Conservation (phyloP, 2,888 invertebrate species). For the Apotomis betuletana region DNA sequence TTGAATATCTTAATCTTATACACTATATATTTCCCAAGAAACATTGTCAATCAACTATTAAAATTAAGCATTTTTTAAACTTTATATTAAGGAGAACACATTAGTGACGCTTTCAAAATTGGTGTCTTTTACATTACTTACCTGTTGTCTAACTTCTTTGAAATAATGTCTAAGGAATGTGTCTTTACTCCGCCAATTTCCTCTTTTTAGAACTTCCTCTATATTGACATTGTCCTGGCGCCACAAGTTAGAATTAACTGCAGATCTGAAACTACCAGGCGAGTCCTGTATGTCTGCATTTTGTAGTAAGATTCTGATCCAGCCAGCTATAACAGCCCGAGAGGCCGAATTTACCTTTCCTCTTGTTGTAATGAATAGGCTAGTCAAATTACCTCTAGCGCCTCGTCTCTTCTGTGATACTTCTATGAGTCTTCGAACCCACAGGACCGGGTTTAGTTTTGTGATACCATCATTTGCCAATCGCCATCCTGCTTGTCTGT, state of each 20-base stretch:
- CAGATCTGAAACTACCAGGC: neutral
- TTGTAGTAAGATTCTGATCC: no score
- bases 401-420: neutral
- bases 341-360: neutral
- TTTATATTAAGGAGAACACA: neutral
- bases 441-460: no score
- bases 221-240: neutral
- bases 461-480: no score
- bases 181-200: neutral
- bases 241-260: neutral
- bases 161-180: slow-evolving; percentile 1
- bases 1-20: neutral
- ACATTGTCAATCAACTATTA: no score
- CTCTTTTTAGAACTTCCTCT: neutral
- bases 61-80: neutral
- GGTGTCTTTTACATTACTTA: neutral
- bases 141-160: neutral
- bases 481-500: no score
- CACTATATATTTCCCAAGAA: no score
- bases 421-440: neutral
- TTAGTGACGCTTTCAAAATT: neutral
- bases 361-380: neutral
- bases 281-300: neutral
- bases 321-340: neutral
- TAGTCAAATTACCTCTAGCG: neutral